Percentiles rank a stretch among this genome's conserved stretches.
These are phyloP conservation scores for Eriosoma lanigerum DNA, from an alignment of 1,140 invertebrate species.

Conservation along the genomic window DNA sequence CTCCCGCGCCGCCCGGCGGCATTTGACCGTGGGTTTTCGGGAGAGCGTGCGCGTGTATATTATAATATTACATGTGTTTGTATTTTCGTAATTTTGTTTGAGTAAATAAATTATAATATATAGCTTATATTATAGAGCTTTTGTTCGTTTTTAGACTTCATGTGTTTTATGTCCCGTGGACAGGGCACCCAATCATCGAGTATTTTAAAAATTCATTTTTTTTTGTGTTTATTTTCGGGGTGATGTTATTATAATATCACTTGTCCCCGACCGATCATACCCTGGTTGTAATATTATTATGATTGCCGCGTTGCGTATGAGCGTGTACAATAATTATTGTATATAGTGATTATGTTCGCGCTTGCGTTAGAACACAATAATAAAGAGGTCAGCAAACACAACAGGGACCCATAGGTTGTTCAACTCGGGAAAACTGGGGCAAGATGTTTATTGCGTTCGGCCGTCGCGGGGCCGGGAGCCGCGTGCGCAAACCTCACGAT, in stretches of 20 bases:
- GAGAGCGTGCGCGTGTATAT: neutral
- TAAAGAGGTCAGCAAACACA: slow-evolving; percentile 48
- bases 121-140: too few relatives aligned
- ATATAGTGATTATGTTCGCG: neutral
- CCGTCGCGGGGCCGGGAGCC: neutral
- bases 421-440: slow-evolving; percentile 41
- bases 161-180: too few relatives aligned
- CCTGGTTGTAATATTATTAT: too few relatives aligned
- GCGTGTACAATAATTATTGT: neutral
- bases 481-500: neutral
- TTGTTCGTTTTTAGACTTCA: too few relatives aligned
- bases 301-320: neutral
- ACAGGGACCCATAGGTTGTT: slow-evolving; percentile 47
- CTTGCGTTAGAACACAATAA: neutral
- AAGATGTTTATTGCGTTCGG: slow-evolving; percentile 22
- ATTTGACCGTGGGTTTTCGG: slow-evolving; percentile 47
- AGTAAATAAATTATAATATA: too few relatives aligned
- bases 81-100: too few relatives aligned
- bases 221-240: too few relatives aligned
- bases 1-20: slow-evolving; percentile 38
- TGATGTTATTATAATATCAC: too few relatives aligned
- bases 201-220: too few relatives aligned
- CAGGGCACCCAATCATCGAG: too few relatives aligned
- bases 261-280: too few relatives aligned
- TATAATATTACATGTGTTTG: too few relatives aligned